These are phyloP conservation scores for Hyalella azteca DNA, from an alignment of 2,888 invertebrate species.

Conservation along the genomic window DNA sequence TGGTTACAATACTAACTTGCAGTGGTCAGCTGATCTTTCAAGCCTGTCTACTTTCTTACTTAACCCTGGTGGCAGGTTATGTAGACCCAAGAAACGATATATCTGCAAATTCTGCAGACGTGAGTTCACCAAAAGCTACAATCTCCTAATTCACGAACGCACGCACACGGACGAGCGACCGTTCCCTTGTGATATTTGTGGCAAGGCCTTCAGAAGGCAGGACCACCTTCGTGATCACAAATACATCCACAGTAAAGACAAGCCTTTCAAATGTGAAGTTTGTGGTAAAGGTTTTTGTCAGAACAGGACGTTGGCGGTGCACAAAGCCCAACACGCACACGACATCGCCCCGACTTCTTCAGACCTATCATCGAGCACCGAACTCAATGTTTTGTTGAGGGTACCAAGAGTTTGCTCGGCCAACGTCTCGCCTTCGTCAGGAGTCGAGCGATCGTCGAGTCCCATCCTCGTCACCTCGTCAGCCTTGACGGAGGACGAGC, in stretches of 20 bases:
- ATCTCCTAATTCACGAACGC: constrained; percentile 68
- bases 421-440: neutral
- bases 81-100: constrained; percentile 54
- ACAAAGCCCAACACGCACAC: constrained; percentile 64
- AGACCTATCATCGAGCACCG: neutral
- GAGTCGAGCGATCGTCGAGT: neutral
- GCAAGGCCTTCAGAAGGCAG: constrained; percentile 68
- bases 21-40: constrained; percentile 24
- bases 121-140: constrained; percentile 69
- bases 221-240: constrained; percentile 62
- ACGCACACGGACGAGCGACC: constrained; percentile 70
- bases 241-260: constrained; percentile 94
- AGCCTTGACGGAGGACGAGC: neutral
- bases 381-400: neutral
- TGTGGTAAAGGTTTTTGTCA: constrained; percentile 98
- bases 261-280: constrained; percentile 93
- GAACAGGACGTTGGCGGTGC: constrained; percentile 89
- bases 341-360: constrained; percentile 35
- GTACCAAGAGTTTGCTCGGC: neutral
- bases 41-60: constrained; percentile 41
- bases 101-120: constrained; percentile 68
- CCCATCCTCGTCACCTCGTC: neutral
- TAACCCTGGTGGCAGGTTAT: constrained; percentile 41
- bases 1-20: neutral
- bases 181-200: constrained; percentile 68